These are phyloP conservation scores for Hermaeophaga mercurialis DNA, from an alignment of 2,888 invertebrate genomes.

Conservation along the genomic window DNA sequence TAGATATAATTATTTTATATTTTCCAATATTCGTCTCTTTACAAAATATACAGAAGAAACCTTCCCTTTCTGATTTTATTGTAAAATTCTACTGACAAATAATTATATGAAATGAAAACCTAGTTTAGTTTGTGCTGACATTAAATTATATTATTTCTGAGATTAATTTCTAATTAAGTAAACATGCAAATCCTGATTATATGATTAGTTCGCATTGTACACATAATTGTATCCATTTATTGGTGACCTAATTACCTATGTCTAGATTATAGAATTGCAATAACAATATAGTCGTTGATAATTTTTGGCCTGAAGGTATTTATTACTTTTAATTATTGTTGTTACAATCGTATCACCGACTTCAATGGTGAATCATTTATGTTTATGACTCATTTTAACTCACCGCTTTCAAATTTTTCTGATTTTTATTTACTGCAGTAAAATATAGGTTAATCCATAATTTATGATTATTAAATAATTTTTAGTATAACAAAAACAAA, in stretches of 20 bases:
- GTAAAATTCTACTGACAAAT: no score
- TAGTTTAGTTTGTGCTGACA: no score
- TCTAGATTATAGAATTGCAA: slow-evolving; percentile 11
- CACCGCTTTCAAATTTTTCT: slow-evolving; percentile 9
- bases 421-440: no score
- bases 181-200: not conserved
- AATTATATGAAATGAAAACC: no score
- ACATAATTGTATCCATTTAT: slow-evolving; percentile 5
- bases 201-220: not conserved
- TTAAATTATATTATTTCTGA: no score
- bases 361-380: slow-evolving; percentile 16
- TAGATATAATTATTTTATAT: no score
- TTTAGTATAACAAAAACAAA: no score
- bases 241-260: slow-evolving; percentile 17
- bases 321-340: slow-evolving; percentile 2
- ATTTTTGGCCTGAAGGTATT: slow-evolving; percentile 13
- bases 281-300: slow-evolving; percentile 1
- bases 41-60: no score
- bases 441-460: no score
- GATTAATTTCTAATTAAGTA: not conserved
- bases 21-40: no score
- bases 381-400: slow-evolving; percentile 17
- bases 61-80: no score
- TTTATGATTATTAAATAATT: no score
- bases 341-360: slow-evolving; percentile 10